Evolutionary conservation across 2,888 invertebrate genomes (phyloP), one percentile per base, ranked within the genome.

Genomic region (Disparrhopalites patrizii): DNA sequence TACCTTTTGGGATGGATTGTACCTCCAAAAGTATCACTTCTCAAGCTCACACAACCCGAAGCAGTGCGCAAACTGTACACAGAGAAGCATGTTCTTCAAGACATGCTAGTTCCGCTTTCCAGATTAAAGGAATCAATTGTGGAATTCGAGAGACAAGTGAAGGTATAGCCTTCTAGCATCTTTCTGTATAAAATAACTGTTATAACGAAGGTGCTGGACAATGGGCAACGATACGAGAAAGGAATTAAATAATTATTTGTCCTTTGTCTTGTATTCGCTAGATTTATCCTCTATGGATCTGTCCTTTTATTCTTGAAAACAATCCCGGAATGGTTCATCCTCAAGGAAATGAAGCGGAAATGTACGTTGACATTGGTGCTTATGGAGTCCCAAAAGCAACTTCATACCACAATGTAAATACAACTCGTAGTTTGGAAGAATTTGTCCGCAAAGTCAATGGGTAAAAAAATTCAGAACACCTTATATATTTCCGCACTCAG

Each of bases 241-340:
- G 7, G 18, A 47, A 47, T n/a, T 15, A 47, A 18, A 7, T 23
- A 51, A 51, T 23, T 51, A 10, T 7, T 36, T 10, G 8, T 15
- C 36, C 7, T 36, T 36, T 36, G 8, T 36, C 36, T 36, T 36
- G 8, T 36, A 36, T 15, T 10, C 7, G 62, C 69, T 77, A 88
- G 87, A 83, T 91, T 33, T 91, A 90, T 76, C 91, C 91, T 0
- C 79, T 91, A 2, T 92, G 91, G 91, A 77, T 92, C 70, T 91
- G 91, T 76, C 91, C 91, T 0, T 90, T 90, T 79, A 85, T 83
- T 75, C 79, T 91, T 68, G 85, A 84, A 61, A 81, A 84, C 69
- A 79, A 85, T 67, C 89, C 88, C 0, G 91, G 91, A 0, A 85
- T 90, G 81, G 80, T 91, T 62, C 85, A 85, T 76, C 83, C 87